These are phyloP conservation scores for Pseudobourletiella spinata DNA, from an alignment of 1,140 invertebrate species.

Conservation along the genomic window DNA sequence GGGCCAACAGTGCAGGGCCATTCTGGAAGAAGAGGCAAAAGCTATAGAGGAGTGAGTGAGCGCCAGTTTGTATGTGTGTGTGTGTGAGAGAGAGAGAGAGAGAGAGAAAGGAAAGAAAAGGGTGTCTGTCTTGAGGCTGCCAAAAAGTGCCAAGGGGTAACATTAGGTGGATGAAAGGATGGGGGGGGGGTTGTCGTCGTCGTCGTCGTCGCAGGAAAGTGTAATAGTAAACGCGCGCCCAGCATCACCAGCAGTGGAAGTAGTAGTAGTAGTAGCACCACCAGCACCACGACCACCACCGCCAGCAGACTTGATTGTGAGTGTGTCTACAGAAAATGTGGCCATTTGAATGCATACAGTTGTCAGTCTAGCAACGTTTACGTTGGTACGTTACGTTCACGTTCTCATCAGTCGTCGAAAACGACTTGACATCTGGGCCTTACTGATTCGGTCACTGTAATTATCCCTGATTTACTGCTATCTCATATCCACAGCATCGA, in stretches of 20 bases:
- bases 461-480: conserved; percentile 37
- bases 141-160: conserved; percentile 14
- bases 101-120: neutral
- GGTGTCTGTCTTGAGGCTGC: neutral
- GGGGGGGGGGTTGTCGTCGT: neutral
- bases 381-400: conserved; percentile 21
- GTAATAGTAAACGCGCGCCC: neutral
- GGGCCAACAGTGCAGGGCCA: neutral
- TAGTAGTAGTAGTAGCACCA: too few relatives aligned
- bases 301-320: conserved; percentile 29
- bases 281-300: too few relatives aligned
- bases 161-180: conserved; percentile 22
- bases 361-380: conserved; percentile 36
- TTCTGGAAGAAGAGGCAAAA: neutral
- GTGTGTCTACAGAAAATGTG: conserved; percentile 26
- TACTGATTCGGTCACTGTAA: conserved; percentile 37
- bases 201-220: too few relatives aligned
- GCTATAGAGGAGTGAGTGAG: neutral
- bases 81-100: neutral
- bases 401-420: conserved; percentile 35
- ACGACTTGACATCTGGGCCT: conserved; percentile 37
- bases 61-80: neutral
- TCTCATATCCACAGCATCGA: conserved; percentile 35
- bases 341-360: conserved; percentile 37
- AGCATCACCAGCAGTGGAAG: too few relatives aligned